Evolutionary conservation across 2,113 vertebrate species (phyloP).

Genomic region (Pyxicephalus adspersus): DNA sequence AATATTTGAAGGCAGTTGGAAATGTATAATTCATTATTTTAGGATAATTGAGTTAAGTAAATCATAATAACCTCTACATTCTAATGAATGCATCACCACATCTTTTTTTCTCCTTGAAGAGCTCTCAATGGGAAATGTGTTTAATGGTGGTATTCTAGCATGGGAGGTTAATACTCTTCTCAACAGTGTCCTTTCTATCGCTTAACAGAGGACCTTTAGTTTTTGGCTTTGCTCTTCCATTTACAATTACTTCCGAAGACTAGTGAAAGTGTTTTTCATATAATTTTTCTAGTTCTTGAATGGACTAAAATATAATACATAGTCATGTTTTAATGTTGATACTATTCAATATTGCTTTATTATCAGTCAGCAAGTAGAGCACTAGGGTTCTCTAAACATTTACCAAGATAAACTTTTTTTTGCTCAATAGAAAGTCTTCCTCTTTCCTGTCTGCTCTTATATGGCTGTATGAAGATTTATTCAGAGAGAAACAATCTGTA

Average conservation of each 20-base stretch:
- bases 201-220: not conserved
- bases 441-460: no score
- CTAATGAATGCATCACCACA: constrained; percentile 26
- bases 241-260: not conserved
- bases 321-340: no score
- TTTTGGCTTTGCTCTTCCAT: not conserved
- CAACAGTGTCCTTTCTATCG: constrained; percentile 16
- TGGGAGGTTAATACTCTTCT: constrained; percentile 2
- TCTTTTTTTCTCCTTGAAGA: constrained; percentile 26
- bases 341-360: no score
- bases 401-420: no score
- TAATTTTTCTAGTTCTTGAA: no score
- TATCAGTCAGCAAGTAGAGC: no score
- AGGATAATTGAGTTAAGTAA: constrained; percentile 32
- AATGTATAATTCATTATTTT: constrained; percentile 41
- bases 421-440: no score
- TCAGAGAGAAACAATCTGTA: no score
- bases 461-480: no score
- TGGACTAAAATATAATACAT: no score
- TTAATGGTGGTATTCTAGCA: constrained; percentile 5
- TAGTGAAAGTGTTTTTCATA: no score
- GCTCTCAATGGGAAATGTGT: constrained; percentile 24
- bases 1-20: constrained; percentile 19
- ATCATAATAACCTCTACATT: constrained; percentile 34
- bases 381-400: no score